Evolutionary conservation across 2,113 vertebrate genomes (phyloP).

Genomic region (Lagenorhynchus albirostris): DNA sequence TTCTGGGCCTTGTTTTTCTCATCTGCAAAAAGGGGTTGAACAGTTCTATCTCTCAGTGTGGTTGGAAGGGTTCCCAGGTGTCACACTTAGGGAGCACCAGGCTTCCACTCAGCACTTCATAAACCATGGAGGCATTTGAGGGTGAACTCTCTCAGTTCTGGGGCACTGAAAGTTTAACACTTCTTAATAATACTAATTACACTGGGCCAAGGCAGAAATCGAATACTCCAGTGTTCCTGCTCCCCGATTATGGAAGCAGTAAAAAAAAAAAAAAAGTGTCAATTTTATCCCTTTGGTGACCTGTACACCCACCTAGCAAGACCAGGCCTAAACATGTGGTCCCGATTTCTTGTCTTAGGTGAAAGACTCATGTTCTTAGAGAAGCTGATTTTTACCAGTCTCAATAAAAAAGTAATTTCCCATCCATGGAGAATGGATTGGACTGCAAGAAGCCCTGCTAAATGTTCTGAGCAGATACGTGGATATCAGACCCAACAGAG

Average conservation of each 20-base stretch:
- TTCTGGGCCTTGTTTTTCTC: neutral
- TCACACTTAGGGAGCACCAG: neutral
- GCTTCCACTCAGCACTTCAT: constrained; percentile 9
- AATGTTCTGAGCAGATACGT: neutral
- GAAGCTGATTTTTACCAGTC: constrained; percentile 54
- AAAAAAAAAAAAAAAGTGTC: constrained; percentile 45
- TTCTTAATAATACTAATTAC: constrained; percentile 37
- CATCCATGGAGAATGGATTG: neutral
- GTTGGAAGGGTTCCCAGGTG: neutral
- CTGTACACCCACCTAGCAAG: constrained; percentile 50
- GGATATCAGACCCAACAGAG: neutral
- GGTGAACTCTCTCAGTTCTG: neutral
- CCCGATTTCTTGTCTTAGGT: constrained; percentile 44
- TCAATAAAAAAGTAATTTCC: constrained; percentile 41
- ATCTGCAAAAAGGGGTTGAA: neutral
- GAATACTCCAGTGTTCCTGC: constrained; percentile 11
- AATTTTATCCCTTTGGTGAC: constrained; percentile 57
- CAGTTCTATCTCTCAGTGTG: neutral
- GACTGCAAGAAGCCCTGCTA: neutral
- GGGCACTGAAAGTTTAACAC: constrained; percentile 40
- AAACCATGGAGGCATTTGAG: constrained; percentile 25
- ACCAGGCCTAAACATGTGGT: constrained; percentile 38
- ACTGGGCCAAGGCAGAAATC: neutral
- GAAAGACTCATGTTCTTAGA: constrained; percentile 18
- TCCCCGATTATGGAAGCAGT: constrained; percentile 48